Evolutionary conservation across 2,113 vertebrate genomes (phyloP).

Genomic region (Synodontis membranacea): DNA sequence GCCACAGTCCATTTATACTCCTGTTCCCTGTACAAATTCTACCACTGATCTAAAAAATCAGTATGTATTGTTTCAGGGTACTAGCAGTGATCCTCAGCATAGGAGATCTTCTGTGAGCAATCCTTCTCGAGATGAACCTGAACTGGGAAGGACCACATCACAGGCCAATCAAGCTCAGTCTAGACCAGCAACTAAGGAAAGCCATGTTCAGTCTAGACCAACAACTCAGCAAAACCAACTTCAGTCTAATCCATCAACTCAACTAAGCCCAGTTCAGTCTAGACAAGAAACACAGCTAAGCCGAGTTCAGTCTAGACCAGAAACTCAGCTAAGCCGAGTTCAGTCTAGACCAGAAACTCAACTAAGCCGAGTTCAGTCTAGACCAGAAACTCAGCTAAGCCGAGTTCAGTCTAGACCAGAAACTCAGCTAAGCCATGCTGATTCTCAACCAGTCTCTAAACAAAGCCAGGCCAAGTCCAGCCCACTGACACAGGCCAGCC

Average conservation of each 20-base stretch:
- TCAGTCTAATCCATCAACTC: constrained; percentile 2
- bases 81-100: background rate
- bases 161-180: constrained; percentile 5
- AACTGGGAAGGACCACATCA: constrained; percentile 12
- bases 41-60: background rate
- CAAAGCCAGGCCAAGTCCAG: background rate
- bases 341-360: background rate
- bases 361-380: constrained; percentile 1
- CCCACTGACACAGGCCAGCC: background rate
- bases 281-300: constrained; percentile 9
- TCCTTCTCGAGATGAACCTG: background rate
- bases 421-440: constrained; percentile 3
- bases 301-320: background rate
- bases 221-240: background rate
- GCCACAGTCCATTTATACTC: background rate
- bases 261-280: background rate
- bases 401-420: background rate
- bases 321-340: background rate
- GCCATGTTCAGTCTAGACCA: constrained; percentile 25
- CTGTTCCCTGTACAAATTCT: background rate
- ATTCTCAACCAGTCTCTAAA: background rate
- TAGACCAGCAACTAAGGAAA: constrained; percentile 36
- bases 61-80: constrained; percentile 22
- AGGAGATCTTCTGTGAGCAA: background rate
- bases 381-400: constrained; percentile 28